These are phyloP conservation scores for Leucoma salicis DNA, from an alignment of 2,888 invertebrate species.

Conservation along the genomic window DNA sequence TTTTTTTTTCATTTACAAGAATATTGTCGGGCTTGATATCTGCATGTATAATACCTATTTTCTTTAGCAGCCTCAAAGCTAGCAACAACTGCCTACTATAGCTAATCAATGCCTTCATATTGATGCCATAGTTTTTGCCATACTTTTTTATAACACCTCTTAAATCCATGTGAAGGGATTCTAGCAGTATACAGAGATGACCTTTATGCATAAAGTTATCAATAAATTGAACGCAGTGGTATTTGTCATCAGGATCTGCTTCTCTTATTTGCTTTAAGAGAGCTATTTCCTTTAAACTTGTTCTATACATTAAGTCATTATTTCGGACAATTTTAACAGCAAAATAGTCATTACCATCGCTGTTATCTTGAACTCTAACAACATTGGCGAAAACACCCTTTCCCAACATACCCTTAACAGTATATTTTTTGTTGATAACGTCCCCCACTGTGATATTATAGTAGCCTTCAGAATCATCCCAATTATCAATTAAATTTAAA, in stretches of 20 bases:
- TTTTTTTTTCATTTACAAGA: slow-evolving; percentile 97
- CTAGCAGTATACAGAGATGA: slow-evolving; percentile 98
- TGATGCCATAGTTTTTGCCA: slow-evolving; percentile 96
- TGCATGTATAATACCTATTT: slow-evolving; percentile 97
- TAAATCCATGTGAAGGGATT: slow-evolving; percentile 96
- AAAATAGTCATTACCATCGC: slow-evolving; percentile 91
- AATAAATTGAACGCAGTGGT: slow-evolving; percentile 93
- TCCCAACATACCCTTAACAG: slow-evolving; percentile 97
- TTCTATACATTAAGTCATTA: slow-evolving; percentile 99
- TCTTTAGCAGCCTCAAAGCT: slow-evolving; percentile 95
- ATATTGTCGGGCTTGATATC: slow-evolving; percentile 99
- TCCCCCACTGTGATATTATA: slow-evolving; percentile 97
- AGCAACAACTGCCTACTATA: slow-evolving; percentile 97
- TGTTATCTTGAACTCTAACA: slow-evolving; percentile 94
- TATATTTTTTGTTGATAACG: slow-evolving; percentile 90
- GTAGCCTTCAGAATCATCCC: slow-evolving; percentile 99
- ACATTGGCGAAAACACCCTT: slow-evolving; percentile 99
- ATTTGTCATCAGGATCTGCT: slow-evolving; percentile 97
- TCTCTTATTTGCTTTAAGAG: slow-evolving; percentile 95
- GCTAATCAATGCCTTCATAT: slow-evolving; percentile 97
- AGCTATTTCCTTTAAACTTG: slow-evolving; percentile 97
- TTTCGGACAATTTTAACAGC: slow-evolving; percentile 99
- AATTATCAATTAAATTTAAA: slow-evolving; percentile 96
- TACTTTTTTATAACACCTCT: slow-evolving; percentile 97
- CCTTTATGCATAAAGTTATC: slow-evolving; percentile 98